Evolutionary conservation across 2,113 vertebrate species (phyloP), one percentile per base, ranked within the genome.

Genomic region (Vimba vimba): DNA sequence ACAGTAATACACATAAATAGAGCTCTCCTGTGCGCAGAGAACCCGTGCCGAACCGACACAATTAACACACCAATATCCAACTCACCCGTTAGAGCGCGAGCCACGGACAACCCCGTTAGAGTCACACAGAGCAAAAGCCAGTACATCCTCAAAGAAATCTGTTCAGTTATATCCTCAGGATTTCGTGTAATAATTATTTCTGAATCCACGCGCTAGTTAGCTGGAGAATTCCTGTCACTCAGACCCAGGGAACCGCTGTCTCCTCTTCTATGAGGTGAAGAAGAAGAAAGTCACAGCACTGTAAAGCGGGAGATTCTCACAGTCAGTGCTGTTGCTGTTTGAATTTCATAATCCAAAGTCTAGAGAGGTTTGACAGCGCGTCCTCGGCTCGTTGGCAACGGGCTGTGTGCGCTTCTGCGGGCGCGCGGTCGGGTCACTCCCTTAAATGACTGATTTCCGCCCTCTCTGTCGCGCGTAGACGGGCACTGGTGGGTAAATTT

Each of bases 341-440:
- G 1, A 59, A 73, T 73, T 17, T 71, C 47, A 83, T 83, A 73
- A 73, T 83, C 80, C 81, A 52, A 73, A 83, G 47, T 83, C 30
- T 59, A 27, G 66, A 71, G 50, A 36, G 64, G 23, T 52, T 73
- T 83, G 81, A 73, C 81, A 83, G 81, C 27, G 80, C 43, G 33
- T 73, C 66, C 12, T 73, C 79, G 45, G 45, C 13, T 62, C 21
- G 21, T 43, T 59, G 81, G 27, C 68, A 73, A 33, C 50, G 68
- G 68, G 77, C 23, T 43, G 36, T 43, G 55, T 13, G 30, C 81
- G 60, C 79, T 73, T 73, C 47, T 66, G 79, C 60, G 43, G 60
- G 66, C 64, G 66, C 27, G 80, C 64, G 10, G 45, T 83, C 50
- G 68, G 81, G 81, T 83, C 81, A 83, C 81, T 83, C 68, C 66